Conservation (phyloP, 2,113 vertebrate genomes). For the Pristiophorus japonicus region DNA sequence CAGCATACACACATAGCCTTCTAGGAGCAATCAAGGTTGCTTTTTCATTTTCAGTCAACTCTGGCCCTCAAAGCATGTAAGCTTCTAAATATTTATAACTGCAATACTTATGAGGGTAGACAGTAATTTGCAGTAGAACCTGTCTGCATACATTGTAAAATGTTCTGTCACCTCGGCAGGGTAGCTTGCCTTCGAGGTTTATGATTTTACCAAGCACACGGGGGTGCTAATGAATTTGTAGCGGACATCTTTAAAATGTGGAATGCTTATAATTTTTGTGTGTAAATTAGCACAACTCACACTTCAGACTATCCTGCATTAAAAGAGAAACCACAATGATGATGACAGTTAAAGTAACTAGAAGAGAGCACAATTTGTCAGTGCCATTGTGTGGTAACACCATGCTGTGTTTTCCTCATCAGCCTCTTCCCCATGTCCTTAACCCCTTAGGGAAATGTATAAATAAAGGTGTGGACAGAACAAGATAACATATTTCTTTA, state of each 20-base stretch:
- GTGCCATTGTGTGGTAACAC: conserved; percentile 34
- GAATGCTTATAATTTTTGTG: conserved; percentile 33
- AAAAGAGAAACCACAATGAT: conserved; percentile 31
- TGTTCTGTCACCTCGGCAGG: conserved; percentile 35
- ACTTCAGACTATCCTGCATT: conserved; percentile 13
- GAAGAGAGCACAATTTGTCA: conserved; percentile 37
- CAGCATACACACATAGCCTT: conserved; percentile 14
- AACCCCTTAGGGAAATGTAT: conserved; percentile 35
- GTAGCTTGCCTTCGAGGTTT: conserved; percentile 36
- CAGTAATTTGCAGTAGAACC: conserved; percentile 36
- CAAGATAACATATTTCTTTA: conserved; percentile 29
- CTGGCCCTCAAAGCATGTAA: conserved; percentile 35
- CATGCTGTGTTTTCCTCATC: conserved; percentile 36
- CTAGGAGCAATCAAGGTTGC: conserved; percentile 31
- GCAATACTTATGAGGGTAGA: conserved; percentile 36
- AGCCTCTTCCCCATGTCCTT: conserved; percentile 1
- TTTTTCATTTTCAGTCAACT: conserved; percentile 37
- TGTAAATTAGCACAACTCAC: conserved; percentile 10
- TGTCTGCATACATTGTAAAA: conserved; percentile 37
- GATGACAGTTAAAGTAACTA: conserved; percentile 36
- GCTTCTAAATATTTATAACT: conserved; percentile 38
- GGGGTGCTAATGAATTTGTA: conserved; percentile 37
- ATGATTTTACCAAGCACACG: conserved; percentile 20
- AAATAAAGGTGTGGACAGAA: conserved; percentile 33
- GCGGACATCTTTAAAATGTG: conserved; percentile 37